Percentiles rank a stretch among this genome's conserved stretches.
Conservation (phyloP, 2,888 invertebrate genomes). For the Argyra leucocephala region DNA sequence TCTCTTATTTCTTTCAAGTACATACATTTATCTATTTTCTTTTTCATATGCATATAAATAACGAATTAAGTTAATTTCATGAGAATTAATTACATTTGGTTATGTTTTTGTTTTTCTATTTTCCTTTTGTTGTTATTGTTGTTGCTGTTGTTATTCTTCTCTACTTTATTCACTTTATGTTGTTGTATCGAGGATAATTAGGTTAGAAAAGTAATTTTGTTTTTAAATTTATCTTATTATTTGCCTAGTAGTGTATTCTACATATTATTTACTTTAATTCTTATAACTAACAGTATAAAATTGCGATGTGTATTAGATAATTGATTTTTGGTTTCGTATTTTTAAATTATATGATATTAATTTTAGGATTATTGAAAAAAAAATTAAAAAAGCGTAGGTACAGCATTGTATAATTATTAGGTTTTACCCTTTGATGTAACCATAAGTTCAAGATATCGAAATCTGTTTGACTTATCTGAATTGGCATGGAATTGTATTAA, state of each 20-base stretch:
- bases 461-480: no score
- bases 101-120: not conserved
- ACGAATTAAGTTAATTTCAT: constrained; percentile 6
- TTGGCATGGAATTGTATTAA: no score
- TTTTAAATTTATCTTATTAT: constrained; percentile 6
- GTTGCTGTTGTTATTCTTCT: not conserved
- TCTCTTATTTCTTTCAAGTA: not conserved
- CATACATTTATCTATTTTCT: no score
- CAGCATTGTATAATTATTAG: no score
- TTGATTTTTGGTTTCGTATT: no score
- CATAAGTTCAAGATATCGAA: no score
- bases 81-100: not conserved
- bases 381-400: no score
- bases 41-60: not conserved
- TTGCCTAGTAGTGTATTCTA: not conserved
- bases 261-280: not conserved
- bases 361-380: no score
- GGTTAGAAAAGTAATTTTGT: constrained; percentile 3
- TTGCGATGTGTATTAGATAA: no score
- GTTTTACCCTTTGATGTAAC: no score
- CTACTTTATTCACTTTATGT: not conserved
- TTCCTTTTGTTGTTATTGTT: not conserved
- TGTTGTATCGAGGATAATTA: not conserved
- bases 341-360: no score
- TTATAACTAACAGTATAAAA: no score